Conservation (phyloP, 1,140 invertebrate genomes). For the Hylyphantes graminicola region DNA sequence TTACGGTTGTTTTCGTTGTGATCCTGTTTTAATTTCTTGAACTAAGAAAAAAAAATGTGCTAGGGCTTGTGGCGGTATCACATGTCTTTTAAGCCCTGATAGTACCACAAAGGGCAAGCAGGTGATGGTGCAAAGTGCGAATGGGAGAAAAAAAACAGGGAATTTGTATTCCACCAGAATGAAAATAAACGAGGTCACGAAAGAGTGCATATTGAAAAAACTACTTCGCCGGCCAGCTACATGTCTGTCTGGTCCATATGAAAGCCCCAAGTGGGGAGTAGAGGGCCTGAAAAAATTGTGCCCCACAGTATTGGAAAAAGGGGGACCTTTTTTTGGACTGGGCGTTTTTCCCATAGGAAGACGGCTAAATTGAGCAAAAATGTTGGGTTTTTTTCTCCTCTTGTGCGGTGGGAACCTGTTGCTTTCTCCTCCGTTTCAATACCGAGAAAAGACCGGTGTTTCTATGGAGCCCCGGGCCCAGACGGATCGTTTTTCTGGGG, state of each 20-base stretch:
- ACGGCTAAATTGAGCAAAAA: conserved; percentile 44
- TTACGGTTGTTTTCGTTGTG: too few relatives aligned
- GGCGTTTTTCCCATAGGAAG: conserved; percentile 57
- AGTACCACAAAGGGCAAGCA: conserved; percentile 9
- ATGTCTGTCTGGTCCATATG: background rate
- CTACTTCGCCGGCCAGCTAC: background rate
- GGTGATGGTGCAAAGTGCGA: conserved; percentile 13
- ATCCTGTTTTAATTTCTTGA: conserved; percentile 27
- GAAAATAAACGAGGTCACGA: conserved; percentile 44
- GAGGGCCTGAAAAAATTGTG: conserved; percentile 5
- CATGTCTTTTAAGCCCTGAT: background rate
- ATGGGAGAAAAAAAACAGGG: conserved; percentile 1
- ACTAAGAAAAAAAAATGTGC: background rate
- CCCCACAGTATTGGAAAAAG: background rate
- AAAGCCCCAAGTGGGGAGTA: conserved; percentile 11
- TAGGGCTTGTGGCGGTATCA: background rate
- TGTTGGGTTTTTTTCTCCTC: background rate
- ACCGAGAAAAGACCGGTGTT: conserved; percentile 13
- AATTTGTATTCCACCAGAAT: conserved; percentile 35
- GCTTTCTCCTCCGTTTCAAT: conserved; percentile 49
- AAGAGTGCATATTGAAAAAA: conserved; percentile 43
- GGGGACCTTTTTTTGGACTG: conserved; percentile 32
- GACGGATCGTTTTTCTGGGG: conserved; percentile 26
- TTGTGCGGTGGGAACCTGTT: conserved; percentile 29
- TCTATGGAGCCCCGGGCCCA: background rate